Evolutionary conservation across 2,888 invertebrate species (phyloP).

Genomic region (Antitype chi): DNA sequence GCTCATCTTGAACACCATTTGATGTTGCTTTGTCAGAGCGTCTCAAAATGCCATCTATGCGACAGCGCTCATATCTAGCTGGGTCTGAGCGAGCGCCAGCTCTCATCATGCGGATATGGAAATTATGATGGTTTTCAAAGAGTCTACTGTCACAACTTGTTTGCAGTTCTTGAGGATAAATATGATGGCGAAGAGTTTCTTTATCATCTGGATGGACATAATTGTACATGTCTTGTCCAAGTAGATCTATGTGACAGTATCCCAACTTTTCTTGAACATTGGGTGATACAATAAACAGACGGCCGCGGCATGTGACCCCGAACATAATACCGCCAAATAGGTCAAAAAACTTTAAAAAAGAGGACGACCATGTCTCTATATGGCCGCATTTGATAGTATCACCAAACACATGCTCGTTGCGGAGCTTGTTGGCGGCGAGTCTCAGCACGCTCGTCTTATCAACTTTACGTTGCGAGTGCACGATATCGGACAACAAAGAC

Average conservation of each 20-base stretch:
- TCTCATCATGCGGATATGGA: conserved; percentile 91
- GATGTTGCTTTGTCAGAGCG: conserved; percentile 91
- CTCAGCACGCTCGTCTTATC: conserved; percentile 98
- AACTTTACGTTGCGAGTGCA: conserved; percentile 95
- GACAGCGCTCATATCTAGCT: conserved; percentile 93
- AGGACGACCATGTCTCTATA: conserved; percentile 88
- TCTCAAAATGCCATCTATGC: conserved; percentile 92
- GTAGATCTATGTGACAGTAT: conserved; percentile 96
- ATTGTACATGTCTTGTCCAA: conserved; percentile 96
- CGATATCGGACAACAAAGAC: conserved; percentile 95
- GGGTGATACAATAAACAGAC: conserved; percentile 96
- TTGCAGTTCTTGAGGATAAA: conserved; percentile 90
- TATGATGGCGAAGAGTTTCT: conserved; percentile 92
- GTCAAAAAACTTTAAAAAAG: conserved; percentile 92
- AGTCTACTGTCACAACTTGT: conserved; percentile 78
- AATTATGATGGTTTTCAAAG: conserved; percentile 89
- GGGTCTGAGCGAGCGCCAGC: conserved; percentile 94
- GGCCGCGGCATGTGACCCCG: conserved; percentile 94
- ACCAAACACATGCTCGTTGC: conserved; percentile 94
- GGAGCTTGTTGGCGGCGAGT: conserved; percentile 95
- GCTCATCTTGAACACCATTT: conserved; percentile 88
- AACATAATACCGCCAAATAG: conserved; percentile 95
- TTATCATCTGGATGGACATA: conserved; percentile 96
- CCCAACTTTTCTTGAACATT: conserved; percentile 96
- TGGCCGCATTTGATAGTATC: conserved; percentile 88